phyloP scores from a whole-genome alignment of 92 coral and sea anemone genomes.

The Siderastrea radians region DNA sequence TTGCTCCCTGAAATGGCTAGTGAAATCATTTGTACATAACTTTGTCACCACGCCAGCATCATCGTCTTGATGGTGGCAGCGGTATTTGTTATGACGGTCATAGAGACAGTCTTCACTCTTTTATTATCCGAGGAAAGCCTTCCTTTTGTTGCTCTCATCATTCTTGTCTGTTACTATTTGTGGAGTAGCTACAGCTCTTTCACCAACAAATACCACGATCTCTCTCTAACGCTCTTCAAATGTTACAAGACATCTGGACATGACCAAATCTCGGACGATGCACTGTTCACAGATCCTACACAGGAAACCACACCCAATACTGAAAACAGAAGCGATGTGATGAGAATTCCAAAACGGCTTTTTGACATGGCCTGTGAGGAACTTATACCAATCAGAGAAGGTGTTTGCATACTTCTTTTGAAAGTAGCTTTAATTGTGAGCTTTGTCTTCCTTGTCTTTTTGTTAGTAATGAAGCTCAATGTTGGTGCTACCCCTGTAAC shows the following conservation, averaged over 20 bases:
- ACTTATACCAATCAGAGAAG: constrained; percentile 20
- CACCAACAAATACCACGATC: constrained; percentile 30
- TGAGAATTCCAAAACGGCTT: constrained; percentile 22
- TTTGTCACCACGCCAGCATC: not conserved
- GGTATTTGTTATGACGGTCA: not conserved
- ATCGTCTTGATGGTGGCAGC: not conserved
- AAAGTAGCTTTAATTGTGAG: not conserved
- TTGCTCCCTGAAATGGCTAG: not conserved
- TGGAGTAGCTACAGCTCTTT: constrained; percentile 34
- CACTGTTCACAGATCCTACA: not conserved
- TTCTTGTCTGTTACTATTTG: constrained; percentile 26
- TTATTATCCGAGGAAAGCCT: constrained; percentile 10
- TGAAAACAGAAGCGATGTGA: not conserved
- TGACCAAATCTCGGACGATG: not conserved
- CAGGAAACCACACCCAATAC: not conserved
- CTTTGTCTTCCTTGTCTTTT: constrained; percentile 26
- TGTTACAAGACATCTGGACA: not conserved
- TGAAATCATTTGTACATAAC: not conserved
- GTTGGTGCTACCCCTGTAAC: not conserved
- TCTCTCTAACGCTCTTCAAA: constrained; percentile 22
- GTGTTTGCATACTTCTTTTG: constrained; percentile 8
- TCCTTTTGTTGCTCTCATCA: constrained; percentile 6
- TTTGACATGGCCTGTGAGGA: constrained; percentile 33
- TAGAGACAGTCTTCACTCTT: not conserved
- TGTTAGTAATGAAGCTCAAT: not conserved